Evolutionary conservation across 1,140 invertebrate species (phyloP), one percentile per base, ranked within the genome.

Genomic region (Zelostemma sp.): DNA sequence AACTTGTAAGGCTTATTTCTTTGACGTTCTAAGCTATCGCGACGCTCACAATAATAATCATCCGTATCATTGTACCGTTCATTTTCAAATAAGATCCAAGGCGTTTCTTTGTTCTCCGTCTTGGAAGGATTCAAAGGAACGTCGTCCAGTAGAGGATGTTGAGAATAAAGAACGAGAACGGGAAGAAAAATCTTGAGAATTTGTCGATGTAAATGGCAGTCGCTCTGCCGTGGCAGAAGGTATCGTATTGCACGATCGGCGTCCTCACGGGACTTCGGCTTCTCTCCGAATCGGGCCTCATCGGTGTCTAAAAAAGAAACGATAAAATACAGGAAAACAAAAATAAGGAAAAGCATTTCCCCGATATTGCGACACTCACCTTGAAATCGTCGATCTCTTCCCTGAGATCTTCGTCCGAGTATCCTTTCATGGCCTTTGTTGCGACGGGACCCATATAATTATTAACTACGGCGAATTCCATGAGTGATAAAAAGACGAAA

Each of bases 401-500:
- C 43, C 87, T 84, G 19, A 95, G 85, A 77, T 95, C 93, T 78
- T 95, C 93, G 78, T 95, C 93, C 0, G 93, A 95, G 74, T 95
- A 96, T 6, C 94, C 93, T 78, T 95, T 95, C 93, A 95, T 95
- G 4, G 91, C 92, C 81, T 95, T 95, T 16, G 92, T 95, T 16
- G 93, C 93, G 0, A 93, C 89, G 0, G 93, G 93, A 0, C 94
- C 94, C 93, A 96, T 95, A 81, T 94, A 95, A 81, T 95, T 94
- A 80, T 97, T 97, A 16, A 96, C 95, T 0, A 97, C 90, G 0
- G 94, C 95, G 79, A 95, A 97, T 85, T 97, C 94, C 90, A 97
- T 95, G 0, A 97, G 85, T 0, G 94, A 95, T n/a, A 95, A 88
- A 80, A 97, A 97, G 1, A 96, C 94, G 79, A 96, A 96, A 14